A percentile compares a stretch with the other conserved stretches of the same genome.
Evolutionary conservation across 2,113 vertebrate genomes (phyloP).

Genomic region (Xiphophorus maculatus): DNA sequence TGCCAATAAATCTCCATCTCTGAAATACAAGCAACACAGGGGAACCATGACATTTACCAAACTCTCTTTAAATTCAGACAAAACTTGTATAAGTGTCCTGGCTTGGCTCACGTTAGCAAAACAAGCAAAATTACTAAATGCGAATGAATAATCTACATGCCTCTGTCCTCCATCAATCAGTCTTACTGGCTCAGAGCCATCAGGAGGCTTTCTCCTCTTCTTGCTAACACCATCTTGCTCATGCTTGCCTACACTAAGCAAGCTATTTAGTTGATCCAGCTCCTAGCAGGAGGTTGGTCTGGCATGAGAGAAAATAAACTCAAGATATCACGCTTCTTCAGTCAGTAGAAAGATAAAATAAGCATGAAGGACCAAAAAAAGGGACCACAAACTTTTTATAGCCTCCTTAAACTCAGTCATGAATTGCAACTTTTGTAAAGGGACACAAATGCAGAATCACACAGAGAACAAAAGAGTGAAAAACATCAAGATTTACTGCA

Average conservation of each 20-base stretch:
- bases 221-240: not conserved
- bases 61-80: constrained; percentile 1
- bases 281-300: not conserved
- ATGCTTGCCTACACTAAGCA: not conserved
- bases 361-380: not conserved
- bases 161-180: not conserved
- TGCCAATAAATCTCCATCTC: constrained; percentile 31
- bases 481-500: not conserved
- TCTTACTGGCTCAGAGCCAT: not conserved
- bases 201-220: not conserved
- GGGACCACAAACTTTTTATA: not conserved
- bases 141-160: not conserved
- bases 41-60: constrained; percentile 19
- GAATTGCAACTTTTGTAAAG: not conserved
- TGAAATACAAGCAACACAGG: constrained; percentile 21
- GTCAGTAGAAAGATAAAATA: not conserved
- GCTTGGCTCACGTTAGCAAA: not conserved
- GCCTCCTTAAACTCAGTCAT: not conserved
- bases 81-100: not conserved
- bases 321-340: not conserved
- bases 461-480: not conserved
- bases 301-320: not conserved
- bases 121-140: not conserved
- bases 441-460: not conserved
- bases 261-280: not conserved